Evolutionary conservation across 2,113 vertebrate species (phyloP).

Genomic region (Syngnathus scovelli): DNA sequence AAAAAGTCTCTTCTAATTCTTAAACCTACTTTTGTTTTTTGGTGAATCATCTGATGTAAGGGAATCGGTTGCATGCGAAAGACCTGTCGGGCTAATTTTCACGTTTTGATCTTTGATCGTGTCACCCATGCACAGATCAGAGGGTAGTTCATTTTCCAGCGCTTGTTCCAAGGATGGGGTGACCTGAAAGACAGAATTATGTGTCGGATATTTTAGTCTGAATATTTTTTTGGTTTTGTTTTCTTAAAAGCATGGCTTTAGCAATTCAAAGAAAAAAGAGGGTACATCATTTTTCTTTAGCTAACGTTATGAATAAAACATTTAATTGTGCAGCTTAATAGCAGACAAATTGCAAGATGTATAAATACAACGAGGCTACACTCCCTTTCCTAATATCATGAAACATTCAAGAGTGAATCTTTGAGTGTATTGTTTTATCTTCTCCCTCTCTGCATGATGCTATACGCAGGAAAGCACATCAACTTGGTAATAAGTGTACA

Average conservation of each 20-base stretch:
- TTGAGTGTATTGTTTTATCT: constrained; percentile 47
- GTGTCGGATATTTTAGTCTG: constrained; percentile 5
- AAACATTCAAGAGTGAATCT: constrained; percentile 57
- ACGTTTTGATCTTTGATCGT: constrained; percentile 38
- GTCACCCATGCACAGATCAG: constrained; percentile 34
- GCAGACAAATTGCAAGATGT: constrained; percentile 43
- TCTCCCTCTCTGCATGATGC: constrained; percentile 43
- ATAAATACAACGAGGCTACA: constrained; percentile 36
- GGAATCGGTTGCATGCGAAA: constrained; percentile 30
- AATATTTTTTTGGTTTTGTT: not conserved
- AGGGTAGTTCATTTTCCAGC: constrained; percentile 38
- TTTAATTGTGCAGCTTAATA: constrained; percentile 48
- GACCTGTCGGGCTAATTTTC: constrained; percentile 27
- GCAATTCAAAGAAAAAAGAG: constrained; percentile 14
- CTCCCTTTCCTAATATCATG: constrained; percentile 49
- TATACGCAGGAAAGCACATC: constrained; percentile 45
- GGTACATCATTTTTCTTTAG: constrained; percentile 37
- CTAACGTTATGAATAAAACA: constrained; percentile 54
- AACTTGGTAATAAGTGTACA: constrained; percentile 59
- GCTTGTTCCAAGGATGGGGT: constrained; percentile 38
- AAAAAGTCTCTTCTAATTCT: constrained; percentile 11
- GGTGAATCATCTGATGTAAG: constrained; percentile 25
- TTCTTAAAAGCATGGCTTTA: constrained; percentile 16
- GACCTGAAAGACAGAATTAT: constrained; percentile 44
- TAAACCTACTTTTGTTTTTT: constrained; percentile 58